phyloP scores from a whole-genome alignment of 2,797 vertebrate species.

The Alectoris magna region DNA sequence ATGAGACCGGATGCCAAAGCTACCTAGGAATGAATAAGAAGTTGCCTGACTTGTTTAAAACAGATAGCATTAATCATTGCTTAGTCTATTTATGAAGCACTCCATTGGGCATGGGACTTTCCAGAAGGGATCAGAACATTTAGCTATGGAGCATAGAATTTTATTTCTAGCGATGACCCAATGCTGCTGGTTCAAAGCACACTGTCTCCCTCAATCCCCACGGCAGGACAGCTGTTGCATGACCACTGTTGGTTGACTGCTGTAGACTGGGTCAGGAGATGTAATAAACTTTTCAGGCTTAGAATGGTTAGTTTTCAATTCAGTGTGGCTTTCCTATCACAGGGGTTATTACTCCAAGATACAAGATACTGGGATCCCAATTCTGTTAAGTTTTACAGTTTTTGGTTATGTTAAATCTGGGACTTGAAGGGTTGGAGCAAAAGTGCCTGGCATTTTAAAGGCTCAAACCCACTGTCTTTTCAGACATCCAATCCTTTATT shows the following conservation, averaged over 20 bases:
- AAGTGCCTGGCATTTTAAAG: background rate
- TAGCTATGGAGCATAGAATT: background rate
- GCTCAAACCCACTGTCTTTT: background rate
- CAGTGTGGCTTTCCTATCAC: background rate
- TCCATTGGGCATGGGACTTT: background rate
- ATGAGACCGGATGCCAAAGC: background rate
- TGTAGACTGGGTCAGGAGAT: background rate
- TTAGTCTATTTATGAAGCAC: background rate
- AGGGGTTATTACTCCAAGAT: background rate
- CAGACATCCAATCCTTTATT: background rate
- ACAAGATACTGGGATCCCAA: background rate
- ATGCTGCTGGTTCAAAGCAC: background rate
- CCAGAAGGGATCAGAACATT: background rate
- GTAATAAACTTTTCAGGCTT: background rate
- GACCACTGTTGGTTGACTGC: background rate
- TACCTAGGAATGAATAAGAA: background rate
- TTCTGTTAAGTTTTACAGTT: background rate
- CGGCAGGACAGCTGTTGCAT: rapidly evolving
- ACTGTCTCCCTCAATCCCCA: rapidly evolving
- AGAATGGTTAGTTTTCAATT: background rate
- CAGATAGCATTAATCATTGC: background rate
- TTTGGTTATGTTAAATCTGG: background rate
- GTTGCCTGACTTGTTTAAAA: background rate
- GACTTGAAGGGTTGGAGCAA: background rate
- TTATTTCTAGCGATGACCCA: background rate